Conservation (phyloP, 2,797 vertebrate genomes). For the Echeneis naucrates region DNA sequence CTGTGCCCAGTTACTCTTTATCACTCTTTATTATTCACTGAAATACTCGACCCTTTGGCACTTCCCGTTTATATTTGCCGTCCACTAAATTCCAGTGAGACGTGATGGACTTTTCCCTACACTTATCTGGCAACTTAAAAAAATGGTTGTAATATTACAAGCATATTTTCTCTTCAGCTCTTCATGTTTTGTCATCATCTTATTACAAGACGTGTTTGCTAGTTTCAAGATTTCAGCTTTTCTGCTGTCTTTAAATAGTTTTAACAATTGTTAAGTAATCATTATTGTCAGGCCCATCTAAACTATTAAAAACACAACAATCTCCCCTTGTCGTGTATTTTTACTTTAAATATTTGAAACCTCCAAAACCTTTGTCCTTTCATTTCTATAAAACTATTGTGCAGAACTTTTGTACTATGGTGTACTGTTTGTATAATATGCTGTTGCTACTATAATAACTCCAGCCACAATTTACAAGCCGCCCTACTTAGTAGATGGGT, state of each 20-base stretch:
- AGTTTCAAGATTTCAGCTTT: not conserved
- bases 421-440: not conserved
- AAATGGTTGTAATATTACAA: too few relatives aligned
- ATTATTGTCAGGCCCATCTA: not conserved
- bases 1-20: constrained; percentile 26
- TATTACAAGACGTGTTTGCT: not conserved
- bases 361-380: not conserved
- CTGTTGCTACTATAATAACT: not conserved
- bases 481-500: not conserved
- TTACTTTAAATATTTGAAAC: not conserved
- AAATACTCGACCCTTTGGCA: not conserved
- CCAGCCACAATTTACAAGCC: not conserved
- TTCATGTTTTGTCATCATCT: too few relatives aligned
- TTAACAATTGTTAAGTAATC: not conserved
- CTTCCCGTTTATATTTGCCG: not conserved
- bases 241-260: not conserved
- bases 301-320: not conserved
- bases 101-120: not conserved
- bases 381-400: not conserved
- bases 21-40: not conserved
- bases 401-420: not conserved
- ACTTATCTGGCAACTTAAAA: too few relatives aligned
- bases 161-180: too few relatives aligned
- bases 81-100: not conserved
- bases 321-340: not conserved